These are phyloP conservation scores for Trematocara macrostoma DNA, from an alignment of 2,113 vertebrate species.

Conservation along the genomic window DNA sequence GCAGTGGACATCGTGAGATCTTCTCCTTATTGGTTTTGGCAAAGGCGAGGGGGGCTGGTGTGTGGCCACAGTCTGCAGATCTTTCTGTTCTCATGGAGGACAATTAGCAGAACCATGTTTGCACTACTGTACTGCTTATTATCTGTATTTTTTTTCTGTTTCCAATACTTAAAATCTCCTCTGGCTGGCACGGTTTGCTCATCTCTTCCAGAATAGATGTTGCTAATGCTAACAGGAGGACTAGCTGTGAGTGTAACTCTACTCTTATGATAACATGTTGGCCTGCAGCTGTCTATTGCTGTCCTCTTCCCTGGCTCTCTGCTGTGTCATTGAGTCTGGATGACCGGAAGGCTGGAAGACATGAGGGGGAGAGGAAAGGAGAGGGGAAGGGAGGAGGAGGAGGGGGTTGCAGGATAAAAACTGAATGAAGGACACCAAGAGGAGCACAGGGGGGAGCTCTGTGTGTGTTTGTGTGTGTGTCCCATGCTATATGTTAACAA, in stretches of 20 bases:
- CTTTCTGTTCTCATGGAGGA: not conserved
- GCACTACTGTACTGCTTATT: not conserved
- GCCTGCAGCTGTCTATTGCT: conserved; percentile 63
- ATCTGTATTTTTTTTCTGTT: not conserved
- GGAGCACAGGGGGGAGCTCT: not conserved
- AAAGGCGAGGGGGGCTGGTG: conserved; percentile 25
- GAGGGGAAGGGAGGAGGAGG: not conserved
- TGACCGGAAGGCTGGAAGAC: conserved; percentile 36
- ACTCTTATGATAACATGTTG: conserved; percentile 63
- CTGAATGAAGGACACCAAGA: conserved; percentile 55
- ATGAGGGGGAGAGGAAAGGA: not conserved
- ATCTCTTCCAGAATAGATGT: conserved; percentile 35
- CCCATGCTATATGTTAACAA: conserved; percentile 4
- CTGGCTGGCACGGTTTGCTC: not conserved
- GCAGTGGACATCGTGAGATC: conserved; percentile 52
- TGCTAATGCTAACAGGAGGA: conserved; percentile 42
- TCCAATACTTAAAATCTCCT: not conserved
- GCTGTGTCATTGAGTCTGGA: conserved; percentile 71
- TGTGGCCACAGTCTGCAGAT: conserved; percentile 18
- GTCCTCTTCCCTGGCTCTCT: conserved; percentile 52
- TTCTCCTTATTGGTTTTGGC: conserved; percentile 56
- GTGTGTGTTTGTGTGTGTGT: not conserved
- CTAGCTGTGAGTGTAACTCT: conserved; percentile 53
- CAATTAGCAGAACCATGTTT: not conserved
- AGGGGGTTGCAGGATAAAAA: conserved; percentile 1